Base-by-base conservation (phyloP, 2,113 vertebrate species). In the Protobothrops mucrosquamatus region DNA sequence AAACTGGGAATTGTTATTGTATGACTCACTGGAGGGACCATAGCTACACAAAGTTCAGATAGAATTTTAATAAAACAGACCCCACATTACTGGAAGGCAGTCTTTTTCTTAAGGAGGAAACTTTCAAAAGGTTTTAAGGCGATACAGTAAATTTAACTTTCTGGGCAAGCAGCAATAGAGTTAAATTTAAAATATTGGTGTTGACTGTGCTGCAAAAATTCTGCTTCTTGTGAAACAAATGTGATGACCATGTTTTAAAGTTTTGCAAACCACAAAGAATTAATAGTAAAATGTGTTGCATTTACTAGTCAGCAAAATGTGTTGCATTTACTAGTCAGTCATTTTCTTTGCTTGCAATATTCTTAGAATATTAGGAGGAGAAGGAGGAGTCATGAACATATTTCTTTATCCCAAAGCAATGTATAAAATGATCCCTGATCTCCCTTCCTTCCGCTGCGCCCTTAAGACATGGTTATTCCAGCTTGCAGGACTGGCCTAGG, bases 1-100 rank as follows among this genome's bases (percentile, higher is more conserved):
- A 97, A 97, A 97, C 97, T 96, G 97, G 98, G 96, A 95, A 98
- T 98, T 98, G 97, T 98, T 98, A 97, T 96, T 96, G 97, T 97
- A 97, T 98, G 98, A 98, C 97, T 98, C 97, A 98, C 97, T 97
- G 95, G 93, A 93, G 87, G 69, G 95, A 96, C 95, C 95, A 93
- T 95, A 92, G 61, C 91, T 94, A 14, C 92, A 95, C 95, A 97
- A 96, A 96, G 95, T 95, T 96, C 97, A 96, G 95, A 97, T 89
- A 92, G 91, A 94, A 96, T 94, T 95, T 95, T 94, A 95, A 95
- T 94, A 96, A 96, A 96, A 95, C 85, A 94, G 96, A 94, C 93
- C 85, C 61, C 64, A 95, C 85, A 94, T 0, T 22, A 93, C 54
- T 48, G 93, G 93, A 55, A 93, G 64, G 24, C 3, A 74, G 87